Base-by-base conservation (phyloP, 2,888 invertebrate species). In the Lamellibrachia columna region DNA sequence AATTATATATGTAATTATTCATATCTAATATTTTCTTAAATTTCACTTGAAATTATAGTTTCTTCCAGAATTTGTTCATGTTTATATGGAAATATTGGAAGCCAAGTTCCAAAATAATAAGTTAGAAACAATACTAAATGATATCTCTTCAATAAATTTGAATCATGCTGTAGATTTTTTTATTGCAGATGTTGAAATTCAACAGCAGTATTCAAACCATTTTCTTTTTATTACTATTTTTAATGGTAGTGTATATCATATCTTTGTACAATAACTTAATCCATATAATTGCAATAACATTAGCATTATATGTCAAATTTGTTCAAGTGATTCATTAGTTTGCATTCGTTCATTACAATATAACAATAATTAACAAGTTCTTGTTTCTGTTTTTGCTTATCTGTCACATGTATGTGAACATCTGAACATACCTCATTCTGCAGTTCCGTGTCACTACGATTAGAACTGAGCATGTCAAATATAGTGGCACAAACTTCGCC, bases 401-500 rank as follows among this genome's bases (percentile, higher is more conserved):
- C 95, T 55, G 55, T 55, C 9, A 55, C 55, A 55, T 8, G 9
- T 9, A 9, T 55, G 7, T 55, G 9, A 55, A 55, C 55, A 55
- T 55, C 55, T 55, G 55, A 75, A 75, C 75, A 22, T 94, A 96
- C 96, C 94, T 96, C 96, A 95, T 96, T 96, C 93, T 96, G 96
- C 40, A 96, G 94, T 91, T 95, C 95, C 53, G 95, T 95, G 93
- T 96, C 95, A 1, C 95, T 94, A 91, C 95, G 95, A 28, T 95
- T 92, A 1, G 96, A 95, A 52, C 94, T 94, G 58, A 96, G 94
- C 52, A 96, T 95, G 93, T 96, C 96, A 95, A 96, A 96, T 60
- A 96, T 94, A 52, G 95, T 95, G 6, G 95, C 93, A n/a, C 95
- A 94, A 90, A 96, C 94, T 92, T 96, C 96, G 28, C 94, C 94